Evolutionary conservation across 2,797 vertebrate genomes (phyloP).

Genomic region (Dendrocincla fuliginosa): DNA sequence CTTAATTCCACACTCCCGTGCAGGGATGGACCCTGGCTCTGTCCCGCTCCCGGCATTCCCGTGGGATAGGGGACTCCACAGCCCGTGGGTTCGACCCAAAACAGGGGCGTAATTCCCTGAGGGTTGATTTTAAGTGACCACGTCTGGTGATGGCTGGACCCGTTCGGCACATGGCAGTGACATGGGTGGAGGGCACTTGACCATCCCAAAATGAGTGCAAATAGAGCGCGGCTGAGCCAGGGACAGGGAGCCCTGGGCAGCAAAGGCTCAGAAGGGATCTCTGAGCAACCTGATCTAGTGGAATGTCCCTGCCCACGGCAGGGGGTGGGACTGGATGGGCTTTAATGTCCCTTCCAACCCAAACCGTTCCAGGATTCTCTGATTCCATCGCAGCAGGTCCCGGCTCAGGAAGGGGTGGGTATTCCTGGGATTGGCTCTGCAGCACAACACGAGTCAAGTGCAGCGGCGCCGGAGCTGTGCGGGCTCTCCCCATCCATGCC

Average conservation of each 20-base stretch:
- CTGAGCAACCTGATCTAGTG: background rate
- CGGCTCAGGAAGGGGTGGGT: fast-evolving
- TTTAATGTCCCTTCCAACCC: background rate
- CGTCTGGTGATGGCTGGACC: fast-evolving
- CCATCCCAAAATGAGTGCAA: background rate
- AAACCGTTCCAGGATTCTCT: fast-evolving
- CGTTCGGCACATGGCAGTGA: fast-evolving
- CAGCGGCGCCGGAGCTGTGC: fast-evolving
- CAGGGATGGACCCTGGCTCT: fast-evolving
- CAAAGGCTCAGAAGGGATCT: fast-evolving
- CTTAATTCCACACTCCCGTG: fast-evolving
- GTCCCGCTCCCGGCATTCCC: fast-evolving
- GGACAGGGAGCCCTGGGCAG: background rate
- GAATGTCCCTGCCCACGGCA: fast-evolving
- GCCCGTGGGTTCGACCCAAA: fast-evolving
- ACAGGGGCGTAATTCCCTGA: fast-evolving
- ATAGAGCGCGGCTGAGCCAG: fast-evolving
- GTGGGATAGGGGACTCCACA: fast-evolving
- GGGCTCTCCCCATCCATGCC: background rate
- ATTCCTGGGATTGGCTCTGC: fast-evolving
- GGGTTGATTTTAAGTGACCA: fast-evolving
- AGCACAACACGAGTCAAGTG: fast-evolving
- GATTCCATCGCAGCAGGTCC: background rate
- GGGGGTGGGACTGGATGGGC: fast-evolving
- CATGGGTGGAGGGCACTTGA: fast-evolving